Evolutionary conservation across 2,113 vertebrate species (phyloP).

Genomic region (Tringa solitaria): DNA sequence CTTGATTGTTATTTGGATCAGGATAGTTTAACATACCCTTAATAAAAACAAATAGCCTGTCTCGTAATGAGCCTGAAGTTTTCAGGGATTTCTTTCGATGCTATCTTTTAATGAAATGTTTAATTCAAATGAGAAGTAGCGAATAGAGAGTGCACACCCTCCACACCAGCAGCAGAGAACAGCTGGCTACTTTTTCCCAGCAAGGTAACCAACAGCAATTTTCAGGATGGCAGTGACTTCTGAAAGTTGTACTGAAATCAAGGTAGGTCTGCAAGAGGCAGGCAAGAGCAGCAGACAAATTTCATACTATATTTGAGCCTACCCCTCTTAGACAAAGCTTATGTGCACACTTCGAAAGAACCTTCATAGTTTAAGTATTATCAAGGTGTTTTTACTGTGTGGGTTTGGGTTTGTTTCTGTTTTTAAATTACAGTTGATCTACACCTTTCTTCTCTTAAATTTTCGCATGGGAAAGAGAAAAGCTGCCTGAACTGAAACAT

Average conservation of each 20-base stretch:
- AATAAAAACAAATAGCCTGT: constrained; percentile 16
- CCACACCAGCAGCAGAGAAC: background rate
- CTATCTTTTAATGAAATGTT: background rate
- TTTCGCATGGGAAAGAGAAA: background rate
- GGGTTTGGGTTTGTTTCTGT: background rate
- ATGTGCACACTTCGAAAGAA: background rate
- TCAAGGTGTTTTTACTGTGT: background rate
- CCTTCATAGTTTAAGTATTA: background rate
- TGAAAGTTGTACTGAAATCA: background rate
- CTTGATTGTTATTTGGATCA: constrained; percentile 20
- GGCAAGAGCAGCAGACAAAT: background rate
- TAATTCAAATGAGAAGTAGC: background rate
- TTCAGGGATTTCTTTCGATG: background rate
- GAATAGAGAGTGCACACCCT: background rate
- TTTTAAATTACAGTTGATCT: background rate
- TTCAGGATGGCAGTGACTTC: background rate
- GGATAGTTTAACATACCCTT: background rate
- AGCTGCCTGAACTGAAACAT: background rate
- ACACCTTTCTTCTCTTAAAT: background rate
- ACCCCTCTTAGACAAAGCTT: background rate
- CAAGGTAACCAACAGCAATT: background rate
- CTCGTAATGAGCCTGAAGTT: background rate
- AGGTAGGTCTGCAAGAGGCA: background rate
- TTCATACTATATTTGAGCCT: background rate
- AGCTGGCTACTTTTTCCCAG: background rate